phyloP scores from a whole-genome alignment of 2,113 vertebrate genomes.

The Lutjanus erythropterus region DNA sequence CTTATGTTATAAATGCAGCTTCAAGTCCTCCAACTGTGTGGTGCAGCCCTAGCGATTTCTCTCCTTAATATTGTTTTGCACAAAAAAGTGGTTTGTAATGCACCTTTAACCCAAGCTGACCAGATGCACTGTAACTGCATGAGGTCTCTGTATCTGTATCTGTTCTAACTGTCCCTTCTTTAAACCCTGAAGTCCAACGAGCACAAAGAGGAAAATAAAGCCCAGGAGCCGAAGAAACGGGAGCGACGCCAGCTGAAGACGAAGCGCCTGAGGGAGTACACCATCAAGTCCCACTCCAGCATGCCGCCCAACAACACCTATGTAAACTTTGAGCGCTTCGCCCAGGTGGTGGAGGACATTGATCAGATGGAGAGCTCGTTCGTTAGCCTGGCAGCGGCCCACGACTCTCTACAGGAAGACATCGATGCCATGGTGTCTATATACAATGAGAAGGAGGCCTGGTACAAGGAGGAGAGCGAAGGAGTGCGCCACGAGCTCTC shows the following conservation, averaged over 20 bases:
- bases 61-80: too few relatives aligned
- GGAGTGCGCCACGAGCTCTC: slow-evolving; percentile 85
- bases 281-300: slow-evolving; percentile 95
- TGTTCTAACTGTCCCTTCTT: neutral
- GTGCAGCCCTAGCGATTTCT: too few relatives aligned
- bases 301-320: slow-evolving; percentile 97
- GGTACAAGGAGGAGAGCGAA: slow-evolving; percentile 94
- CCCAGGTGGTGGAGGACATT: slow-evolving; percentile 89
- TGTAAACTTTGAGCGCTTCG: slow-evolving; percentile 93
- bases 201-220: slow-evolving; percentile 86
- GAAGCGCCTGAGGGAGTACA: slow-evolving; percentile 93
- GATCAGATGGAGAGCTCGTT: slow-evolving; percentile 81
- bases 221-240: slow-evolving; percentile 80
- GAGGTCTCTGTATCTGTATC: neutral
- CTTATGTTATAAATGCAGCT: too few relatives aligned
- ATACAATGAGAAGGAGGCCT: slow-evolving; percentile 93
- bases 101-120: neutral
- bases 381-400: slow-evolving; percentile 74
- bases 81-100: neutral
- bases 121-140: neutral
- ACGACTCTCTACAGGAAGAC: slow-evolving; percentile 90
- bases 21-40: too few relatives aligned
- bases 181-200: slow-evolving; percentile 81
- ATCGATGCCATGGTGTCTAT: slow-evolving; percentile 91
- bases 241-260: slow-evolving; percentile 91